Percentiles rank a stretch among this genome's conserved stretches.
Conservation (phyloP, 2,797 vertebrate genomes). For the Poeciliopsis turneri region DNA sequence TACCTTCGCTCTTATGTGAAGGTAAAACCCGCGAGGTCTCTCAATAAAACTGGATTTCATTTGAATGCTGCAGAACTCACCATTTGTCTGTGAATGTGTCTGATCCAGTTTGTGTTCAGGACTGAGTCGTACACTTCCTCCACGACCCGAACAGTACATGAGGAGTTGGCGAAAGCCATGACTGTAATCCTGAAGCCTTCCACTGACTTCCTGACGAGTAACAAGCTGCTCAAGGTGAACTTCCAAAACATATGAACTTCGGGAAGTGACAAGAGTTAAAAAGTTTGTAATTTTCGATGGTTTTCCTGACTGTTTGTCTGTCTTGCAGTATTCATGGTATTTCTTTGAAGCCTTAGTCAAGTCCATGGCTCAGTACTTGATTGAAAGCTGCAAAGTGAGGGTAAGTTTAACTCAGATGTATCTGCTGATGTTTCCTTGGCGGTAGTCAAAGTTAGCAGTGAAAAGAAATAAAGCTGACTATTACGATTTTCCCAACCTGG, state of each 20-base stretch:
- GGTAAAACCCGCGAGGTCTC: constrained; percentile 69
- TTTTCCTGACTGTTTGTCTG: constrained; percentile 53
- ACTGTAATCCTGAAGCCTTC: constrained; percentile 96
- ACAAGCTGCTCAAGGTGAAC: constrained; percentile 97
- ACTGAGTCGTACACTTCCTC: constrained; percentile 84
- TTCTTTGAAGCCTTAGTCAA: constrained; percentile 98
- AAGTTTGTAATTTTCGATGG: not conserved
- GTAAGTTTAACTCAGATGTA: constrained; percentile 74
- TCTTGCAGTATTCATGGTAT: constrained; percentile 97
- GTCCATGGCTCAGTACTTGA: constrained; percentile 97
- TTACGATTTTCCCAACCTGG: not conserved
- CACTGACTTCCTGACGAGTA: constrained; percentile 96
- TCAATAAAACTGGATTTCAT: not conserved
- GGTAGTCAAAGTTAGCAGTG: constrained; percentile 33
- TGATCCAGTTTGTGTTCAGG: constrained; percentile 91
- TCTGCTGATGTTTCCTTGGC: constrained; percentile 19
- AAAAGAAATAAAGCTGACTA: not conserved
- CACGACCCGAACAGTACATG: constrained; percentile 87
- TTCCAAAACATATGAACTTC: not conserved
- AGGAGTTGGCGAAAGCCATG: constrained; percentile 97
- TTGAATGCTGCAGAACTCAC: not conserved
- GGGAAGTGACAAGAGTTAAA: not conserved
- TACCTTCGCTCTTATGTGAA: constrained; percentile 97
- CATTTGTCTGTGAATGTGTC: constrained; percentile 5
- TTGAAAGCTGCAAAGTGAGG: constrained; percentile 95